These are phyloP conservation scores for Boloria euphrosyne DNA, from an alignment of 2,888 invertebrate species.

Conservation along the genomic window DNA sequence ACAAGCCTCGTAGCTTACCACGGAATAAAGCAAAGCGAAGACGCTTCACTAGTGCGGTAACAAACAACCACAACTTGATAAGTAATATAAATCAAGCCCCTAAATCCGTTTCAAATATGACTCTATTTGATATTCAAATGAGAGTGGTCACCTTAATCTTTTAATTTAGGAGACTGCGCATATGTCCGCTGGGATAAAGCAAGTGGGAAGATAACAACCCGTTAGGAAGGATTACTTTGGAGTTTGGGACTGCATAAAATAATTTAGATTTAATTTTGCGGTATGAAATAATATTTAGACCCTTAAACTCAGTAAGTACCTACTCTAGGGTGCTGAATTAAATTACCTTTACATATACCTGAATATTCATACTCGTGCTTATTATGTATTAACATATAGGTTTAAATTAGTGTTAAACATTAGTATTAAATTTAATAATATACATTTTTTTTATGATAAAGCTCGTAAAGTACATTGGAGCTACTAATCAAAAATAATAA, in stretches of 20 bases:
- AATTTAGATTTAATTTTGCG: constrained; percentile 41
- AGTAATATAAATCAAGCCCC: constrained; percentile 25
- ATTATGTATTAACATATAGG: no score
- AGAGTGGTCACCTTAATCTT: constrained; percentile 66
- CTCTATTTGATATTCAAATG: constrained; percentile 58
- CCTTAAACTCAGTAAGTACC: neutral
- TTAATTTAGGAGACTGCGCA: constrained; percentile 55
- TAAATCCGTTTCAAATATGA: constrained; percentile 46
- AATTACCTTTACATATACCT: constrained; percentile 1
- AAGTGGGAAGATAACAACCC: constrained; percentile 53
- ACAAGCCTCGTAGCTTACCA: no score
- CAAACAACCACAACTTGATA: neutral
- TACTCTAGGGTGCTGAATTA: constrained; percentile 1
- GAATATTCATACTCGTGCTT: no score
- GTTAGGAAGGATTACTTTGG: constrained; percentile 43
- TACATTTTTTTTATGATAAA: no score
- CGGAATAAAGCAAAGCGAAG: no score
- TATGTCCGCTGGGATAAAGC: constrained; percentile 39
- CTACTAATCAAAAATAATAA: no score
- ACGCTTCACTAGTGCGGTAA: neutral
- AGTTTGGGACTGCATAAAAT: constrained; percentile 49
- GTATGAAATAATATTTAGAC: constrained; percentile 24
- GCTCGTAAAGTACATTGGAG: no score
- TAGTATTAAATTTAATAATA: no score
- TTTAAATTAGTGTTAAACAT: no score